These are phyloP conservation scores for Holcopasites calliopsidis DNA, from an alignment of 1,140 invertebrate species.

Conservation along the genomic window DNA sequence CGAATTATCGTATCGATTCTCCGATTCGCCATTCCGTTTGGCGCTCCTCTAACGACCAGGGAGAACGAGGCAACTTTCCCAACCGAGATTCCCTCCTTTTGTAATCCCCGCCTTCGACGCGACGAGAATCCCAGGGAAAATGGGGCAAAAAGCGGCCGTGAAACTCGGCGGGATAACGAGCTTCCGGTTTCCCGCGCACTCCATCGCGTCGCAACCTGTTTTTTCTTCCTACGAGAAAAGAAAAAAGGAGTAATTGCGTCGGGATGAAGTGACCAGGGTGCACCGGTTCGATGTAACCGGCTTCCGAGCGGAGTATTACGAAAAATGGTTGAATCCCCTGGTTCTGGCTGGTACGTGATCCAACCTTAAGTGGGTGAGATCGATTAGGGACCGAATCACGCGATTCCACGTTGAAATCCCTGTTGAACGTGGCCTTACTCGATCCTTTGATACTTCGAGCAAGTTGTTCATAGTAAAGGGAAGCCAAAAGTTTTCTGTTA, in stretches of 20 bases:
- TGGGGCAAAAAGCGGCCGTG: background rate
- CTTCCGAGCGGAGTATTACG: too few species aligned
- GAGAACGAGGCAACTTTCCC: background rate
- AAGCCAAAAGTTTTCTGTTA: too few species aligned
- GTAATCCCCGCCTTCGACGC: background rate
- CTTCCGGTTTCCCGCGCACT: background rate
- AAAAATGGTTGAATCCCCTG: background rate
- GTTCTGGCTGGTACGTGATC: background rate
- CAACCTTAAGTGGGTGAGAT: background rate
- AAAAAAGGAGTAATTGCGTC: too few species aligned
- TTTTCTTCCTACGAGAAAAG: too few species aligned
- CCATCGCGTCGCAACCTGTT: too few species aligned
- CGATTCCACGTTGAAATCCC: background rate
- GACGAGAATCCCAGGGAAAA: background rate
- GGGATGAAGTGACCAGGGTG: too few species aligned
- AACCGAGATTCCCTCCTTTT: background rate
- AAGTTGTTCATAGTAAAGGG: too few species aligned
- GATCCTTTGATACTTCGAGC: too few species aligned
- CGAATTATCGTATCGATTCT: background rate
- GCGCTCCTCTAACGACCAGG: background rate
- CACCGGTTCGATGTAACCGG: too few species aligned
- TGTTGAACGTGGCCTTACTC: too few species aligned
- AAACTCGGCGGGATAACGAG: slow-evolving; percentile 8
- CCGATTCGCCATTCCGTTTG: slow-evolving; percentile 3
- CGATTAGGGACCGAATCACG: slow-evolving; percentile 6